Percentiles rank a stretch among this genome's conserved stretches.
These are phyloP conservation scores for Porites lobata DNA, from an alignment of 92 coral and sea anemone genomes.

Conservation along the genomic window DNA sequence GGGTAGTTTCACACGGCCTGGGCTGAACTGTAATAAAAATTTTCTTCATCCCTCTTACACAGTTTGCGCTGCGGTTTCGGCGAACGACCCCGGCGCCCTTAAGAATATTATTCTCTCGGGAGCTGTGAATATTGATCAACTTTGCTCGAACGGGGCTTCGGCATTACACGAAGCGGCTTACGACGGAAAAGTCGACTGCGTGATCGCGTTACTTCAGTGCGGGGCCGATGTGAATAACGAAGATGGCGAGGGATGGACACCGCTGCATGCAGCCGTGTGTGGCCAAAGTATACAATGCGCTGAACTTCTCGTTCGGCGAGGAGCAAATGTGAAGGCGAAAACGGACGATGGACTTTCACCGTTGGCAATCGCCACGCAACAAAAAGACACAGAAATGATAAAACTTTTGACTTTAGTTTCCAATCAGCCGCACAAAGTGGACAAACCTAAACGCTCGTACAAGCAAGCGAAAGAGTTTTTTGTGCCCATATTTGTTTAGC, in stretches of 20 bases:
- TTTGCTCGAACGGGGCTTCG: constrained; percentile 84
- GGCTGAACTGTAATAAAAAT: constrained; percentile 38
- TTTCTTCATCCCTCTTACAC: constrained; percentile 86
- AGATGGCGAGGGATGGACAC: constrained; percentile 92
- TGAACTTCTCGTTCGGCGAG: constrained; percentile 71
- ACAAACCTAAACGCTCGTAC: constrained; percentile 32
- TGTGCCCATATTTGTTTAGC: constrained; percentile 16
- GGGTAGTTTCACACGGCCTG: constrained; percentile 23
- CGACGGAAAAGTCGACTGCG: constrained; percentile 86
- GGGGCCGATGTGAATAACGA: constrained; percentile 83
- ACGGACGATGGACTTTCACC: constrained; percentile 91
- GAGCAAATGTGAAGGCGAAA: constrained; percentile 79
- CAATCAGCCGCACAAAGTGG: constrained; percentile 16
- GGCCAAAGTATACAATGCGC: constrained; percentile 83
- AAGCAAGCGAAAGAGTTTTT: constrained; percentile 44
- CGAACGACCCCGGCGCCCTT: constrained; percentile 79
- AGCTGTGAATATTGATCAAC: constrained; percentile 82
- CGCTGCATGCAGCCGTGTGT: constrained; percentile 93
- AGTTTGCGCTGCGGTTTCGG: constrained; percentile 83
- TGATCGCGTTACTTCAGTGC: constrained; percentile 73
- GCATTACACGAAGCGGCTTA: constrained; percentile 92
- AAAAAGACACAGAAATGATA: constrained; percentile 86
- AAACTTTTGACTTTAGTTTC: constrained; percentile 69
- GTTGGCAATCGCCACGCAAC: constrained; percentile 83
- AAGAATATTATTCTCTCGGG: constrained; percentile 89